phyloP scores from a whole-genome alignment of 2,113 vertebrate genomes.

The Hypanus sabinus region DNA sequence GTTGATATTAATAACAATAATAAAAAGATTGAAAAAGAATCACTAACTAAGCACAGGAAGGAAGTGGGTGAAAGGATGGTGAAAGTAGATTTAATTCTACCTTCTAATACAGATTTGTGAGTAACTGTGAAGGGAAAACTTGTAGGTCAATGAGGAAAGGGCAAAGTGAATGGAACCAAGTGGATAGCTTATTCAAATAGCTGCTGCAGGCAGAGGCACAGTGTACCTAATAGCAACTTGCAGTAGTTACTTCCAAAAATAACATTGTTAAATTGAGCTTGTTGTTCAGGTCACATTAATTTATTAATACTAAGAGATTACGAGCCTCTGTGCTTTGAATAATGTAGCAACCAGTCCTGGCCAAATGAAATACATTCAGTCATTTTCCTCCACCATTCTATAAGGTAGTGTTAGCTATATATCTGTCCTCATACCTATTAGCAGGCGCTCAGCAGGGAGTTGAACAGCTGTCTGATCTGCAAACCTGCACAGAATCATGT shows the following conservation, averaged over 20 bases:
- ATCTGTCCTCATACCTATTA: conserved; percentile 65
- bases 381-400: neutral
- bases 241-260: neutral
- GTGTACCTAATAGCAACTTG: neutral
- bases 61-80: neutral
- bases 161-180: neutral
- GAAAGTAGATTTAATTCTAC: neutral
- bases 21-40: too few species aligned
- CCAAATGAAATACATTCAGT: neutral
- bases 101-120: neutral
- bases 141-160: neutral
- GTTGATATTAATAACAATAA: too few species aligned
- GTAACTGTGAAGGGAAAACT: neutral
- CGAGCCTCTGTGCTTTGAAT: conserved; percentile 14
- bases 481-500: conserved; percentile 95
- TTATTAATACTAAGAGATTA: neutral
- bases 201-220: neutral
- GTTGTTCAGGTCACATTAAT: neutral
- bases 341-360: conserved; percentile 20
- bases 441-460: conserved; percentile 71
- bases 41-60: too few species aligned
- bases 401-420: conserved; percentile 38
- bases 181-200: neutral
- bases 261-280: neutral
- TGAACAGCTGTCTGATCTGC: conserved; percentile 91